Evolutionary conservation across 1,140 invertebrate genomes (phyloP).

Genomic region (Drosophila biarmipes): DNA sequence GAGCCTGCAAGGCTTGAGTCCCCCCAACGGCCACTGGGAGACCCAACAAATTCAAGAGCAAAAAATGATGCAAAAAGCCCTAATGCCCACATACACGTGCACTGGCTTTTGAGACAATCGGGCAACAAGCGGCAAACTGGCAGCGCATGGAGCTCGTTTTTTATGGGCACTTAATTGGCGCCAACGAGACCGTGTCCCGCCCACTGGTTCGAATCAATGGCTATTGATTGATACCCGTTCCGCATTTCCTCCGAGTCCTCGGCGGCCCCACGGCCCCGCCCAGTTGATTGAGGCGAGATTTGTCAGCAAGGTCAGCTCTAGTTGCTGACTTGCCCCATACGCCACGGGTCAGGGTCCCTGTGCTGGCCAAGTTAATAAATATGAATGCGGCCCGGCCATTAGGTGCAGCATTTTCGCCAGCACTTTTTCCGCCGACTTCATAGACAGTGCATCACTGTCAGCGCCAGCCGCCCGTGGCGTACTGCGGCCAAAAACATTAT

Average conservation of each 20-base stretch:
- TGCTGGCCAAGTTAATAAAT: slow-evolving; percentile 66
- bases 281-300: slow-evolving; percentile 61
- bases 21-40: slow-evolving; percentile 58
- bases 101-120: slow-evolving; percentile 58
- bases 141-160: slow-evolving; percentile 48
- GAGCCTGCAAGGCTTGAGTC: slow-evolving; percentile 25
- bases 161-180: slow-evolving; percentile 75
- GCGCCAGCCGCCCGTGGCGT: slow-evolving; percentile 22
- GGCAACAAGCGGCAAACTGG: slow-evolving; percentile 32
- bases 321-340: slow-evolving; percentile 9
- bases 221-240: slow-evolving; percentile 64
- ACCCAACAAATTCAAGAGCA: not conserved
- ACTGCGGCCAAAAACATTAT: slow-evolving; percentile 42
- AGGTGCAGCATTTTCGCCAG: slow-evolving; percentile 20
- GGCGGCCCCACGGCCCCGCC: slow-evolving; percentile 18
- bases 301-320: slow-evolving; percentile 62
- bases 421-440: slow-evolving; percentile 12
- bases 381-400: slow-evolving; percentile 52
- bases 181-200: slow-evolving; percentile 57
- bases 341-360: slow-evolving; percentile 45
- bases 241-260: slow-evolving; percentile 10
- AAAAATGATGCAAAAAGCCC: not conserved
- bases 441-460: slow-evolving; percentile 56
- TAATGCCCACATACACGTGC: slow-evolving; percentile 1
- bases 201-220: slow-evolving; percentile 59